Conservation (phyloP, 2,113 vertebrate genomes). For the Oophaga pumilio region DNA sequence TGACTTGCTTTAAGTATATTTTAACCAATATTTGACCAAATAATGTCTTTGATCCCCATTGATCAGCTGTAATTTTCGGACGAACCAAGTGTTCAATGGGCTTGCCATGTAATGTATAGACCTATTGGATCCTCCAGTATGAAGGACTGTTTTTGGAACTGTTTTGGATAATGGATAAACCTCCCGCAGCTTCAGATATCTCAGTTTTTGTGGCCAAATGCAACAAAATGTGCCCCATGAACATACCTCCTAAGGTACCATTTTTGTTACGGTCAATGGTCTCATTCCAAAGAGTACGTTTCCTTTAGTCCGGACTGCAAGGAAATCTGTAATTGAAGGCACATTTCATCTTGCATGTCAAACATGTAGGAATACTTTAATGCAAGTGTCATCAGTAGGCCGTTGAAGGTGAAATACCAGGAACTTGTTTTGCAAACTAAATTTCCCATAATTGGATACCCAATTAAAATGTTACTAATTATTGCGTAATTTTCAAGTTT, state of each 20-base stretch:
- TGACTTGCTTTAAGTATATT: background rate
- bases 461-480: background rate
- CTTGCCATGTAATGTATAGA: too few species aligned
- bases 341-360: background rate
- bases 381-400: too few species aligned
- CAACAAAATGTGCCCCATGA: too few species aligned
- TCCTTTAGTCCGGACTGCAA: too few species aligned
- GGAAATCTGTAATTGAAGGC: background rate
- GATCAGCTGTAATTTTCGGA: too few species aligned
- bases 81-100: too few species aligned
- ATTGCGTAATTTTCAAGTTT: background rate
- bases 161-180: too few species aligned
- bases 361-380: too few species aligned
- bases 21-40: background rate
- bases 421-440: background rate
- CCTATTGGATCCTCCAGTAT: too few species aligned
- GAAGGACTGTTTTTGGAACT: too few species aligned
- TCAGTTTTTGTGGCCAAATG: too few species aligned
- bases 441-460: background rate
- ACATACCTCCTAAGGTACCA: background rate
- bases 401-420: background rate
- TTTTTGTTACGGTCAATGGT: background rate
- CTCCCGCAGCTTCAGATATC: too few species aligned
- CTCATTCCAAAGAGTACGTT: background rate
- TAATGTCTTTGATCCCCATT: background rate